Evolutionary conservation across 2,888 invertebrate genomes (phyloP).

Genomic region (Cacoxenus indagator): DNA sequence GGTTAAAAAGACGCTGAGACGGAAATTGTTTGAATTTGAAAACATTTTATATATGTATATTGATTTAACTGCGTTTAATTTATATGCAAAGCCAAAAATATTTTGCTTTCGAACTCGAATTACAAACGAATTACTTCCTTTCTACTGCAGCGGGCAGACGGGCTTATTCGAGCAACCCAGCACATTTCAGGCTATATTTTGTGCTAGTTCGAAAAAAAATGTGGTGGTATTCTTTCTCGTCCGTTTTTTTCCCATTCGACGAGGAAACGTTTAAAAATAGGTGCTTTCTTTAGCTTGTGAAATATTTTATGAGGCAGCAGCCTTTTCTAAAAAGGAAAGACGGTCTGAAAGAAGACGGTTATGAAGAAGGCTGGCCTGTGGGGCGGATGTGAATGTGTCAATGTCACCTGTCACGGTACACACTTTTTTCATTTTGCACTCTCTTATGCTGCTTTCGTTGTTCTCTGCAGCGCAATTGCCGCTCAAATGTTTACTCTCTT

Average conservation of each 20-base stretch:
- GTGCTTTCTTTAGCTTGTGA: neutral
- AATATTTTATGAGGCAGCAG: neutral
- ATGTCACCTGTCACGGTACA: slow-evolving; percentile 57
- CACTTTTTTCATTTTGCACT: slow-evolving; percentile 3
- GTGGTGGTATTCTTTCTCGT: neutral
- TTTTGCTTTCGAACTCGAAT: too few species aligned
- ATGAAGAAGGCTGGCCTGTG: neutral
- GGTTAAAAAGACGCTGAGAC: slow-evolving; percentile 46
- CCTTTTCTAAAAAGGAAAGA: neutral
- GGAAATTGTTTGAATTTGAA: slow-evolving; percentile 14
- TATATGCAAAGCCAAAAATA: neutral
- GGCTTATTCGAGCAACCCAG: slow-evolving; percentile 6
- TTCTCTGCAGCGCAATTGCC: too few species aligned
- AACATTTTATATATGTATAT: slow-evolving; percentile 6
- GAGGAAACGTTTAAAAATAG: slow-evolving; percentile 7
- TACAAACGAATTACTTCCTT: too few species aligned
- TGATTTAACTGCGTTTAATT: slow-evolving; percentile 11
- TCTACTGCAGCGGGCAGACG: too few species aligned
- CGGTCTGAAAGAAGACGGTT: neutral
- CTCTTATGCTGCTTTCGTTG: neutral
- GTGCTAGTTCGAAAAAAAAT: slow-evolving; percentile 11
- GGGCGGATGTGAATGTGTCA: slow-evolving; percentile 46
- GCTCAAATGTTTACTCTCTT: too few species aligned
- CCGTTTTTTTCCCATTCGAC: neutral
- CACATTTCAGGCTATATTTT: slow-evolving; percentile 12